These are phyloP conservation scores for Ciconia boyciana DNA, from an alignment of 2,113 vertebrate genomes.

Conservation along the genomic window DNA sequence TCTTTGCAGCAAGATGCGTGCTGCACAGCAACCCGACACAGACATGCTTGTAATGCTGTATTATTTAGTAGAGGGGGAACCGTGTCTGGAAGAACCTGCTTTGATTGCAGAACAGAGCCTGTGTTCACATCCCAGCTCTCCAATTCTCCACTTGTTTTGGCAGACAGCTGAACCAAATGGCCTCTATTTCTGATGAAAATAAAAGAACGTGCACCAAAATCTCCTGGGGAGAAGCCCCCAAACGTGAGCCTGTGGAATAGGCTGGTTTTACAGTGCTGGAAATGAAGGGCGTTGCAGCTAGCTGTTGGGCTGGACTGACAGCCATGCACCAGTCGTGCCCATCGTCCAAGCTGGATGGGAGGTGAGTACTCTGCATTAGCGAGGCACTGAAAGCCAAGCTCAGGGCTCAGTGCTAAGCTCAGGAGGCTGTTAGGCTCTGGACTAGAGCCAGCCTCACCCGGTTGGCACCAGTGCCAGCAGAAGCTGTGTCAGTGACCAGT, in stretches of 20 bases:
- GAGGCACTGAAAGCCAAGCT: neutral
- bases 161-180: neutral
- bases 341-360: neutral
- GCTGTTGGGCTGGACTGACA: neutral
- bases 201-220: neutral
- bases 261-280: neutral
- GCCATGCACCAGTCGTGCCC: rapidly evolving
- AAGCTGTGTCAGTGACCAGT: neutral
- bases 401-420: neutral
- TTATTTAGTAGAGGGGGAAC: neutral
- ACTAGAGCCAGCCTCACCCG: neutral
- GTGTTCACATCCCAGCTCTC: neutral
- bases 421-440: neutral
- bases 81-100: neutral
- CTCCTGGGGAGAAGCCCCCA: neutral
- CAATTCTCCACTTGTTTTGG: neutral
- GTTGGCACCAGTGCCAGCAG: neutral
- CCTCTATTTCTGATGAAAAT: neutral
- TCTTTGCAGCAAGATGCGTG: neutral
- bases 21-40: neutral
- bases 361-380: neutral
- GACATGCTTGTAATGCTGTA: neutral
- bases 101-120: neutral
- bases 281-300: neutral
- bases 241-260: rapidly evolving